These are phyloP conservation scores for Dryocosmus kuriphilus DNA, from an alignment of 2,888 invertebrate genomes.

Conservation along the genomic window DNA sequence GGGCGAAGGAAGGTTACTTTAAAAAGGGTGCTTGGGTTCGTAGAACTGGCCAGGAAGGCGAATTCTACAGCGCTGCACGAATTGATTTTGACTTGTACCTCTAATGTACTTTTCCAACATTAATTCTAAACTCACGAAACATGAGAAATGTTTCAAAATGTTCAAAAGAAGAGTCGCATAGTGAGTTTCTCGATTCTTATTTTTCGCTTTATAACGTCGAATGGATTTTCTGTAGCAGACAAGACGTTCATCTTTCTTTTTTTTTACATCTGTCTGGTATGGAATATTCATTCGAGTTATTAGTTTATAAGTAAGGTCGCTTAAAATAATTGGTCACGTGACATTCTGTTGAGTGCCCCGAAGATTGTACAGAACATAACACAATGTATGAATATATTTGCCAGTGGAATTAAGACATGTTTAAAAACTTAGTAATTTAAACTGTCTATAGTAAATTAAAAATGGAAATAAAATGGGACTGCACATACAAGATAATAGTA, in stretches of 20 bases:
- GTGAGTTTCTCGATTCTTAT: background rate
- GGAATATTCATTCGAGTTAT: too few relatives aligned
- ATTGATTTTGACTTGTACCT: constrained; percentile 96
- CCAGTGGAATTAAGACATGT: background rate
- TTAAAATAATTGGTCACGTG: too few relatives aligned
- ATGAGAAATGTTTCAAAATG: constrained; percentile 18
- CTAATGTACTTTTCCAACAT: constrained; percentile 74
- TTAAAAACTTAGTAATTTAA: background rate
- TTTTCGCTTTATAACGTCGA: background rate
- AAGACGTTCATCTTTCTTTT: too few relatives aligned
- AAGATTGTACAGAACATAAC: constrained; percentile 23
- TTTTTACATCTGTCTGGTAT: too few relatives aligned
- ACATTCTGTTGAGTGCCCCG: too few relatives aligned
- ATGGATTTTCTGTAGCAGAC: too few relatives aligned
- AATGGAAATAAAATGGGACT: background rate
- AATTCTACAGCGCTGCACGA: constrained; percentile 92
- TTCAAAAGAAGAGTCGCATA: background rate
- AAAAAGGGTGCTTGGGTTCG: constrained; percentile 92
- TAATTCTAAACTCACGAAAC: constrained; percentile 10
- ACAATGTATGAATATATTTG: background rate
- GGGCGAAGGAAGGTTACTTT: constrained; percentile 92
- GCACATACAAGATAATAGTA: background rate
- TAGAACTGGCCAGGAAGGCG: constrained; percentile 84
- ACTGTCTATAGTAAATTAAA: background rate
- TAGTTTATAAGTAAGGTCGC: too few relatives aligned